Evolutionary conservation across 1,140 invertebrate genomes (phyloP), one percentile per base, ranked within the genome.

Genomic region (Drosophila nikananu): DNA sequence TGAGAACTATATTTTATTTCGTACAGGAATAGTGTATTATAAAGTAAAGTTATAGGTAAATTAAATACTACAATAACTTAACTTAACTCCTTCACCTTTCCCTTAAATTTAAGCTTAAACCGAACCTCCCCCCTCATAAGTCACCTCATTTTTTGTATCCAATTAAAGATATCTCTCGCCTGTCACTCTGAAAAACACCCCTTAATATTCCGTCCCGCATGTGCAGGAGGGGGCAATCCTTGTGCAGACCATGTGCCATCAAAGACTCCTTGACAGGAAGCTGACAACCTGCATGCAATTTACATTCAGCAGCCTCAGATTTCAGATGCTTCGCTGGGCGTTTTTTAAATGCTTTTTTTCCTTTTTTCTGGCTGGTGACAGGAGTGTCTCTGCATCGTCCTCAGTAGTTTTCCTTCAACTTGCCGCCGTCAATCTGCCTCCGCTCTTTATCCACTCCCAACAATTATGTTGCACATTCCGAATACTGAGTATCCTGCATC

Each of bases 381-480:
- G 66, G 32, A 35, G 35, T n/a, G 35, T n/a, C 64, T 57, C 63
- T 35, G 39, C 27, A 1, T 52, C 27, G 41, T 30, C 39, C 64
- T 44, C 32, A 30, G 52, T 19, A 42, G 35, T 76, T 68, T 71
- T 59, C 51, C 62, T 83, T 76, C 42, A 52, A 80, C 71, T 80
- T 66, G 37, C 57, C 68, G 73, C 71, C 62, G 70, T 51, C 46
- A 58, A 46, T 48, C 55, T 10, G 30, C 48, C 32, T 46, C 48
- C 41, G 54, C 59, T 35, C 27, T 49, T 81, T 57, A 65, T 61
- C 37, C 52, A 65, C 30, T 64, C 52, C 49, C 59, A 59, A 76
- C 80, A 86, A 76, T 84, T 89, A 80, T 90, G 81, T 78, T 87
- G 84, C 84, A 83, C 64, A 80, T 80, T 71, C 63, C 19, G 63